Percentiles rank a stretch among this genome's conserved stretches.
Conservation (phyloP, 2,888 invertebrate species). For the Aleiodes leptofemur region DNA sequence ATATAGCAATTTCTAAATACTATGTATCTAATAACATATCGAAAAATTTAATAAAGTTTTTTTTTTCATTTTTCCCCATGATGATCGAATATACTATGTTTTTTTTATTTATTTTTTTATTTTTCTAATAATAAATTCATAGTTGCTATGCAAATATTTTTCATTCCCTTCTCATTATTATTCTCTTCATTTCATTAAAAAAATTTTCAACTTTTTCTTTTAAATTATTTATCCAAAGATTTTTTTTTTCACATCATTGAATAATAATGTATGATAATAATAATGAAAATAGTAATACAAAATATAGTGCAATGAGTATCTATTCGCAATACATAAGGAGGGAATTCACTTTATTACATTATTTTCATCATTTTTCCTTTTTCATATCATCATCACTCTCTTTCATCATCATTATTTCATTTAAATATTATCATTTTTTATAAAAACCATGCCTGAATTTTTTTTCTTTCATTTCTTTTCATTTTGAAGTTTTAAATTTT, state of each 20-base stretch:
- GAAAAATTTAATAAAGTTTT: conserved; percentile 18
- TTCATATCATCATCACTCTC: neutral
- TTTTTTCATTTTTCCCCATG: neutral
- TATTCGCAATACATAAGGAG: conserved; percentile 31
- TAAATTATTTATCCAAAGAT: neutral
- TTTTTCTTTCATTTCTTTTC: neutral
- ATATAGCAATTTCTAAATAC: conserved; percentile 28
- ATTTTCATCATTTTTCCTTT: neutral
- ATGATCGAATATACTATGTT: conserved; percentile 25
- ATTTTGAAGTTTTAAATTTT: neutral
- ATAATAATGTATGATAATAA: conserved; percentile 9
- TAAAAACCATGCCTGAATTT: conserved; percentile 27
- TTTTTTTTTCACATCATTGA: neutral
- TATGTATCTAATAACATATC: conserved; percentile 31
- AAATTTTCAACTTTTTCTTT: neutral
- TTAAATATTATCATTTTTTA: neutral
- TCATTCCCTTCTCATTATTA: conserved; percentile 2
- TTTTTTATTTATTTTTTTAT: too few relatives aligned
- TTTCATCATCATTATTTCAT: neutral
- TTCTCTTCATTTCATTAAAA: neutral
- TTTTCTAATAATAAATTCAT: conserved; percentile 9
- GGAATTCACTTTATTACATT: conserved; percentile 26
- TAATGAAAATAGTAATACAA: conserved; percentile 32
- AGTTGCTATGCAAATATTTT: conserved; percentile 15
- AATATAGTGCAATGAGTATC: conserved; percentile 31